These are phyloP conservation scores for Desmophyllum pertusum DNA, from an alignment of 92 coral and sea anemone species.

Conservation along the genomic window DNA sequence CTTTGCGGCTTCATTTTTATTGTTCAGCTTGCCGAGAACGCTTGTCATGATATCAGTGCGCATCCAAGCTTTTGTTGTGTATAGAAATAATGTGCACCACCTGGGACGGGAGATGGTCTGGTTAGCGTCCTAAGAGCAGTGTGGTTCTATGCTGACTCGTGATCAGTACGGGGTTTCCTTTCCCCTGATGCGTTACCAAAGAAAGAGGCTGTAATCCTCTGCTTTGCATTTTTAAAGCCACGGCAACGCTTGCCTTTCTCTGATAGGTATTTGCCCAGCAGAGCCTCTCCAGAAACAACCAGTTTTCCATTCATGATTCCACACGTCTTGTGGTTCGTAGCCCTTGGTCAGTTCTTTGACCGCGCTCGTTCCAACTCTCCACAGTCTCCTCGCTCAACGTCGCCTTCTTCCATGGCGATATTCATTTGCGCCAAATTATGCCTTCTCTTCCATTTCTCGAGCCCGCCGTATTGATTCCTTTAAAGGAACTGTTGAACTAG, in stretches of 20 bases:
- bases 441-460: slow-evolving; percentile 18
- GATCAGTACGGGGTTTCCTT: slow-evolving; percentile 3
- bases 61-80: no score
- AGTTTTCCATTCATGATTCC: slow-evolving; percentile 60
- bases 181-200: slow-evolving; percentile 13
- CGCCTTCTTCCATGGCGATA: slow-evolving; percentile 41
- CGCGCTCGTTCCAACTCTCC: slow-evolving; percentile 50
- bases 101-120: no score
- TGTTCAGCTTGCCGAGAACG: background rate
- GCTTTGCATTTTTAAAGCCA: slow-evolving; percentile 57
- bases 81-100: no score
- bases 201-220: slow-evolving; percentile 32
- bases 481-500: slow-evolving; percentile 3
- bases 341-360: slow-evolving; percentile 14
- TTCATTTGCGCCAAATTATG: slow-evolving; percentile 36
- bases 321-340: slow-evolving; percentile 31
- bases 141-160: no score
- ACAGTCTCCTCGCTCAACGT: slow-evolving; percentile 41
- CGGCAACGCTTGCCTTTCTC: slow-evolving; percentile 39
- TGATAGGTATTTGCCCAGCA: slow-evolving; percentile 42
- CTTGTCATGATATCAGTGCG: no score
- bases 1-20: slow-evolving; percentile 14
- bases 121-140: no score
- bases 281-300: slow-evolving; percentile 49
- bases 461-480: slow-evolving; percentile 21